phyloP scores from a whole-genome alignment of 2,888 invertebrate genomes.

The Apoderus coryli region DNA sequence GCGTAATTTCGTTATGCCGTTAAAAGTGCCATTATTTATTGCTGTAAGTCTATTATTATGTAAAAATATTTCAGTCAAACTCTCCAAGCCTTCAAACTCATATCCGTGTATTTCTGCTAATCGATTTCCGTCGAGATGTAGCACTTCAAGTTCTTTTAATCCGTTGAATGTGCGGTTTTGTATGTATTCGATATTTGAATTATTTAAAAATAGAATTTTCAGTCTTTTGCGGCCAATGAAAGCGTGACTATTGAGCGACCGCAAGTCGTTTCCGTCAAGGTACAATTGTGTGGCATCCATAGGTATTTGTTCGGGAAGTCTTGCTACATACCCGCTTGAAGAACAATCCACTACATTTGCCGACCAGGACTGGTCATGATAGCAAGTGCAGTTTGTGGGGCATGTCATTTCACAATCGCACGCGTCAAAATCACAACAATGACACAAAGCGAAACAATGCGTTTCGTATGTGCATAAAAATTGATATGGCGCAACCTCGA shows the following conservation, averaged over 20 bases:
- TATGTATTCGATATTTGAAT: conserved; percentile 61
- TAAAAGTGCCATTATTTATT: conserved; percentile 59
- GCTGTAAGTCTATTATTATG: conserved; percentile 57
- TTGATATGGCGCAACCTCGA: conserved; percentile 67
- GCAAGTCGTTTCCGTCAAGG: conserved; percentile 70
- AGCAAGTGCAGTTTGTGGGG: conserved; percentile 75
- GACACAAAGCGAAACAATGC: conserved; percentile 75
- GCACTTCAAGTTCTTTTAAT: conserved; percentile 56
- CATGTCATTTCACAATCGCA: conserved; percentile 91
- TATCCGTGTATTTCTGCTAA: conserved; percentile 56
- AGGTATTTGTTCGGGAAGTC: conserved; percentile 67
- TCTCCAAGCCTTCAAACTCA: conserved; percentile 66
- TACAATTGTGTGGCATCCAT: conserved; percentile 85
- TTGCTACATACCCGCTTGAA: conserved; percentile 48
- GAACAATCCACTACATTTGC: conserved; percentile 78
- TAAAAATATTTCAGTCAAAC: conserved; percentile 54
- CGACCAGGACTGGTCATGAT: conserved; percentile 76
- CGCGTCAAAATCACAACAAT: conserved; percentile 82
- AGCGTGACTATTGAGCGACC: conserved; percentile 61
- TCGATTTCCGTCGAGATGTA: conserved; percentile 63
- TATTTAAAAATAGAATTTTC: conserved; percentile 60
- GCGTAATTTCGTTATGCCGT: conserved; percentile 46
- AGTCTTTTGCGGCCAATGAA: conserved; percentile 74
- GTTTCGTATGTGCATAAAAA: conserved; percentile 74
- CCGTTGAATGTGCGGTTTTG: conserved; percentile 77